These are phyloP conservation scores for Hirudo medicinalis DNA, from an alignment of 1,140 invertebrate species.

Conservation along the genomic window DNA sequence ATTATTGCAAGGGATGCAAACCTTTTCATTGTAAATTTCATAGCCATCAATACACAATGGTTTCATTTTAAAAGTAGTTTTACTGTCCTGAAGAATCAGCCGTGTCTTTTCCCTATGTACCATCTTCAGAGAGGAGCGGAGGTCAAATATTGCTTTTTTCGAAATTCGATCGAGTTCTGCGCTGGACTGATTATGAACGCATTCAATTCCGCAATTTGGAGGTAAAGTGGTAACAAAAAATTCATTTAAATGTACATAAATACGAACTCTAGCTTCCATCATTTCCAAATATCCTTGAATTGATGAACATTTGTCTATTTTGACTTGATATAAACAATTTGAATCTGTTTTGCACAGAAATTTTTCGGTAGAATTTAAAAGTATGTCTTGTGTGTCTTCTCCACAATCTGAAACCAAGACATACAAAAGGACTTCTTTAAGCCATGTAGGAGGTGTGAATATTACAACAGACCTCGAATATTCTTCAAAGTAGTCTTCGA, in stretches of 20 bases:
- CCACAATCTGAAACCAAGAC: neutral
- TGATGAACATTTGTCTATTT: neutral
- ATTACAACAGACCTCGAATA: neutral
- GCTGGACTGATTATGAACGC: neutral
- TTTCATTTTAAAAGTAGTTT: neutral
- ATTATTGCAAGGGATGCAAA: constrained; percentile 5
- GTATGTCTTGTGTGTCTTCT: neutral
- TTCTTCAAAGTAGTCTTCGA: constrained; percentile 10
- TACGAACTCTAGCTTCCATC: neutral
- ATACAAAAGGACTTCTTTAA: neutral
- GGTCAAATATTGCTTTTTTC: neutral
- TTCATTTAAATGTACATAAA: neutral
- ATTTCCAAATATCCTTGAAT: neutral
- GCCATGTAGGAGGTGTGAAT: neutral
- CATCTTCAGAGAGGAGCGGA: neutral
- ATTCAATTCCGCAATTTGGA: constrained; percentile 10
- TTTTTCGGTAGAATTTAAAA: neutral
- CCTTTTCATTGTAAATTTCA: neutral
- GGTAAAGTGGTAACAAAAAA: neutral
- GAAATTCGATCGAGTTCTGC: neutral
- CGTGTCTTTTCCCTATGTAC: neutral
- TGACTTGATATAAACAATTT: constrained; percentile 6
- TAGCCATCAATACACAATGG: neutral
- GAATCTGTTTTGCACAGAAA: neutral
- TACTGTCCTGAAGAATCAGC: neutral